phyloP scores from a whole-genome alignment of 2,797 vertebrate genomes.

The Danio tinwini region DNA sequence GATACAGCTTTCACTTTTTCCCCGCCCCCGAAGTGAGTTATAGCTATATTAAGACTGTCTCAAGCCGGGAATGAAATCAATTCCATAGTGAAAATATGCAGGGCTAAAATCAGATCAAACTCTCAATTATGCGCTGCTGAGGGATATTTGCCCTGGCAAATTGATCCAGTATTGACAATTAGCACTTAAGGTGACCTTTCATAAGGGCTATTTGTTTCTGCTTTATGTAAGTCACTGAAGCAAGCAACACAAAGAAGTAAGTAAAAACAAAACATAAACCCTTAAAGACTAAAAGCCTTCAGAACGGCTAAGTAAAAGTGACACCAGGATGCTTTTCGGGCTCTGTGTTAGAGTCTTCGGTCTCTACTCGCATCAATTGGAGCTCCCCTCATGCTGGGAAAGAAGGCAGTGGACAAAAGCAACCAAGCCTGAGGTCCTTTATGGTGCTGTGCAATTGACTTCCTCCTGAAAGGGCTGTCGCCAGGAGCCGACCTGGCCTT shows the following conservation, averaged over 20 bases:
- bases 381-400: conserved; percentile 53
- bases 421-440: conserved; percentile 60
- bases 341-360: background rate
- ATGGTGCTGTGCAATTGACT: conserved; percentile 59
- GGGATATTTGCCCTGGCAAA: conserved; percentile 78
- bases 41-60: conserved; percentile 83
- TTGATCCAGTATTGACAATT: conserved; percentile 81
- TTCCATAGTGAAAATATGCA: conserved; percentile 77
- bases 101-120: conserved; percentile 81
- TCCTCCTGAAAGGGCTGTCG: conserved; percentile 54
- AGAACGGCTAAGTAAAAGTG: background rate
- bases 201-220: conserved; percentile 74
- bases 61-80: conserved; percentile 76
- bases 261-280: conserved; percentile 40
- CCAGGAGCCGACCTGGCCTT: conserved; percentile 54
- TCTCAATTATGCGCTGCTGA: conserved; percentile 77
- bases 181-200: conserved; percentile 82
- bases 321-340: conserved; percentile 9
- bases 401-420: conserved; percentile 60
- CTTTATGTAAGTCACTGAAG: conserved; percentile 65
- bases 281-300: conserved; percentile 1
- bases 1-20: conserved; percentile 74
- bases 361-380: conserved; percentile 60
- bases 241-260: conserved; percentile 19
- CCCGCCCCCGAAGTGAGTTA: conserved; percentile 71